phyloP scores from a whole-genome alignment of 2,888 invertebrate genomes.

The Euplagia quadripunctaria region DNA sequence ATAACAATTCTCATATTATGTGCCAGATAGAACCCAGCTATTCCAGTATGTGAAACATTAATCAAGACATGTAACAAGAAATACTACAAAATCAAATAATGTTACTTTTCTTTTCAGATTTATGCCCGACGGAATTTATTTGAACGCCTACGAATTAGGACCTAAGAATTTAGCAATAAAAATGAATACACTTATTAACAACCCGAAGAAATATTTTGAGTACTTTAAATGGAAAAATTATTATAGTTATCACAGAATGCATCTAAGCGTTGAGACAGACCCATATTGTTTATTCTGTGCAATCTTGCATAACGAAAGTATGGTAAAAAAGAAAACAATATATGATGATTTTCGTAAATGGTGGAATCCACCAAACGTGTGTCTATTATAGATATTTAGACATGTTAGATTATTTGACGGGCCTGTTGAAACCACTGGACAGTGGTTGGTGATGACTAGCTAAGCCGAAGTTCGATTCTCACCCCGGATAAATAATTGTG shows the following conservation, averaged over 20 bases:
- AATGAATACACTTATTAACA: slow-evolving; percentile 53
- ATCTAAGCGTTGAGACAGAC: slow-evolving; percentile 66
- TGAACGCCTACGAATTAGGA: slow-evolving; percentile 31
- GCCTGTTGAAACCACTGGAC: no score
- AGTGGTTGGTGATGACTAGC: no score
- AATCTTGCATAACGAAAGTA: slow-evolving; percentile 64
- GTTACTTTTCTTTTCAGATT: slow-evolving; percentile 53
- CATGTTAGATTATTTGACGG: no score
- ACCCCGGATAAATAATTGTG: no score
- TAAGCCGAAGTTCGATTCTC: no score
- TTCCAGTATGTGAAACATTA: no score
- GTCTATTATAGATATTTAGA: slow-evolving; percentile 9
- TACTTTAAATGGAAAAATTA: slow-evolving; percentile 63
- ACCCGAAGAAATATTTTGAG: slow-evolving; percentile 50
- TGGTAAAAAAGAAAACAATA: slow-evolving; percentile 57
- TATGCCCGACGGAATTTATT: slow-evolving; percentile 55
- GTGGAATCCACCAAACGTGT: slow-evolving; percentile 66
- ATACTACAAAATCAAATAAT: slow-evolving; percentile 30
- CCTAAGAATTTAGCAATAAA: slow-evolving; percentile 35
- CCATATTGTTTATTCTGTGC: slow-evolving; percentile 76
- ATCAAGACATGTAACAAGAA: background rate
- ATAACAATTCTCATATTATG: no score
- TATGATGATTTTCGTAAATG: slow-evolving; percentile 67
- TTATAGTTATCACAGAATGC: slow-evolving; percentile 57
- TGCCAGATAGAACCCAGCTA: no score